Percentiles rank a stretch among this genome's conserved stretches.
phyloP scores from a whole-genome alignment of 2,797 vertebrate species.

The Kryptopterus vitreolus region DNA sequence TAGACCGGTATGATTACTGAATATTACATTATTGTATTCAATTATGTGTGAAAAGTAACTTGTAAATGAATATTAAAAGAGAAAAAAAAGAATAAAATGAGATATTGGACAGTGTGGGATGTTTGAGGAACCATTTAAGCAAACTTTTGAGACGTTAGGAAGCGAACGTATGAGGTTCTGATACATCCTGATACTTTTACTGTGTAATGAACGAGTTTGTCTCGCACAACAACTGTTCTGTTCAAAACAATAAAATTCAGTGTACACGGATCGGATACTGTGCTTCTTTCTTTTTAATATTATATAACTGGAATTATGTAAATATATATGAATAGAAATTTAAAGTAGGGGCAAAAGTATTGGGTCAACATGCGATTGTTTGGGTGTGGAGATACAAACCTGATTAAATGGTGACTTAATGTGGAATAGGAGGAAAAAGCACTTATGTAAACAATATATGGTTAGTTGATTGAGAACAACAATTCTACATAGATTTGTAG shows the following conservation, averaged over 20 bases:
- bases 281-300: background rate
- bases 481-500: too few species aligned
- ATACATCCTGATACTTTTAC: constrained; percentile 55
- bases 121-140: constrained; percentile 44
- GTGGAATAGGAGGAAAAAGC: too few species aligned
- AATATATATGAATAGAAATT: background rate
- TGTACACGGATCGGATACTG: constrained; percentile 46
- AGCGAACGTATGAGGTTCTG: constrained; percentile 17
- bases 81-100: constrained; percentile 42
- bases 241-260: constrained; percentile 68
- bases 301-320: background rate
- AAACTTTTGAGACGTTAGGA: constrained; percentile 57
- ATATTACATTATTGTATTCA: constrained; percentile 71
- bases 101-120: constrained; percentile 18
- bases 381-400: too few species aligned
- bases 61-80: constrained; percentile 58
- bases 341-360: too few species aligned
- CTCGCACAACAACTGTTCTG: constrained; percentile 61
- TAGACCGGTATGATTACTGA: constrained; percentile 67
- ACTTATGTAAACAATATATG: too few species aligned
- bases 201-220: constrained; percentile 54
- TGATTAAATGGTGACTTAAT: too few species aligned
- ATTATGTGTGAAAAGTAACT: constrained; percentile 52
- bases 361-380: too few species aligned
- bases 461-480: too few species aligned